Percentiles rank a stretch among this genome's conserved stretches.
phyloP scores from a whole-genome alignment of 2,888 invertebrate genomes.

The Drosophila colorata region DNA sequence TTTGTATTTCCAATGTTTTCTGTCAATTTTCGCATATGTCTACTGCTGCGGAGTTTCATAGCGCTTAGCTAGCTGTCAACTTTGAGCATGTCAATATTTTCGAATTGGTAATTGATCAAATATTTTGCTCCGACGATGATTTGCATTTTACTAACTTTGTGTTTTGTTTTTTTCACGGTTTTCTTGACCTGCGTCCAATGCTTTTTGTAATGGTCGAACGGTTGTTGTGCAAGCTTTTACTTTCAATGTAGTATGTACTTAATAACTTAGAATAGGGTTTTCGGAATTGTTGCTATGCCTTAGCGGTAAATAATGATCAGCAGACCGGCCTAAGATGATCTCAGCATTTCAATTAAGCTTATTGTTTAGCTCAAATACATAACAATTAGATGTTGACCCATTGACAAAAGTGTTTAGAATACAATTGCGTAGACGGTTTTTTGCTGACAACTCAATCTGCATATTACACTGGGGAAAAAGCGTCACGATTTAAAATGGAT shows the following conservation, averaged over 20 bases:
- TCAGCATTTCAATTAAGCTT: conserved; percentile 24
- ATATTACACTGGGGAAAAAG: conserved; percentile 1
- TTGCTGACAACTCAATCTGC: neutral
- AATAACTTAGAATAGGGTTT: conserved; percentile 29
- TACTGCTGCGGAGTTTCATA: conserved; percentile 67
- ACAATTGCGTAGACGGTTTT: conserved; percentile 7
- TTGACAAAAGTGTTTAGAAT: neutral
- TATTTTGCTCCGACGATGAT: conserved; percentile 52
- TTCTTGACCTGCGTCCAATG: conserved; percentile 46
- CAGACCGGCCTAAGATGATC: conserved; percentile 11
- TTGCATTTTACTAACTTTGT: conserved; percentile 30
- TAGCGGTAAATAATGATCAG: conserved; percentile 11
- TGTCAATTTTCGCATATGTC: conserved; percentile 77
- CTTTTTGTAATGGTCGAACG: conserved; percentile 16
- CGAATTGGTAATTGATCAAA: conserved; percentile 63
- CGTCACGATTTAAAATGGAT: neutral
- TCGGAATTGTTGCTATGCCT: conserved; percentile 8
- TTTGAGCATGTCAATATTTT: conserved; percentile 52
- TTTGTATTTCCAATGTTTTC: conserved; percentile 70
- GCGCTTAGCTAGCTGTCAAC: conserved; percentile 63
- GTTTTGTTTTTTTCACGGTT: conserved; percentile 24
- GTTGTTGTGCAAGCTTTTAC: conserved; percentile 57
- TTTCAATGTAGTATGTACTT: conserved; percentile 56
- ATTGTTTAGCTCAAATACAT: conserved; percentile 7
- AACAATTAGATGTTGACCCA: conserved; percentile 11